Evolutionary conservation across 2,797 vertebrate species (phyloP), one percentile per base, ranked within the genome.

Genomic region (Tenualosa thibaudeaui): DNA sequence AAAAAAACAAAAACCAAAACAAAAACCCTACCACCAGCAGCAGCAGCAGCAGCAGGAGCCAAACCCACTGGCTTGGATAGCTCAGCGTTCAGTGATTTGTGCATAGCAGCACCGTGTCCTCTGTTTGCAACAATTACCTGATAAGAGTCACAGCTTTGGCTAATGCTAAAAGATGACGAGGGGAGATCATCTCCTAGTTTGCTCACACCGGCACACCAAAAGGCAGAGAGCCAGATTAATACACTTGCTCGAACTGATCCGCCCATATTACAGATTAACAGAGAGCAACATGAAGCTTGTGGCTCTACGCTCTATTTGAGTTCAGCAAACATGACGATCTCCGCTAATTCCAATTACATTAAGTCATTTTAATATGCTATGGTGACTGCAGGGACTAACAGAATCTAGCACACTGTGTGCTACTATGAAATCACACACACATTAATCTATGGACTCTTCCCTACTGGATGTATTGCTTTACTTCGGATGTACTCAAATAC

Each of bases 91-190:
- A 51, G 50, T 71, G 15, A 12, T 37, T 15, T 40, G 3, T 40
- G 24, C 3, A 31, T 10, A 10, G 60, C 65, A 7, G 26, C 13
- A 37, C 22, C 8, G 22, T 2, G 58, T 60, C 22, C 65, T 40
- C 65, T 71, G 26, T 71, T 71, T 71, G 31, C 65, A 31, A 15
- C 12, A 71, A 71, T 71, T 71, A 40, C 26, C 65, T 71, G 65
- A 71, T 71, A 37, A 15, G 31, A 71, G 26, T 71, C 3, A 40
- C 65, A 37, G 31, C 12, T 71, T 71, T 22, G 31, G 40, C 4
- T 22, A 19, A 78, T 8, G 40, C 71, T 56, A 46, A 46, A 78
- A 78, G 71, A 78, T 78, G 37, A 78, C 15, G 6, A 40, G 17
- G 71, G 37, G 37, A 71, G 68, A 78, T 78, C 19, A 78, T 78